Evolutionary conservation across 2,797 vertebrate species (phyloP), one percentile per base, ranked within the genome.

Genomic region (Prionace glauca): DNA sequence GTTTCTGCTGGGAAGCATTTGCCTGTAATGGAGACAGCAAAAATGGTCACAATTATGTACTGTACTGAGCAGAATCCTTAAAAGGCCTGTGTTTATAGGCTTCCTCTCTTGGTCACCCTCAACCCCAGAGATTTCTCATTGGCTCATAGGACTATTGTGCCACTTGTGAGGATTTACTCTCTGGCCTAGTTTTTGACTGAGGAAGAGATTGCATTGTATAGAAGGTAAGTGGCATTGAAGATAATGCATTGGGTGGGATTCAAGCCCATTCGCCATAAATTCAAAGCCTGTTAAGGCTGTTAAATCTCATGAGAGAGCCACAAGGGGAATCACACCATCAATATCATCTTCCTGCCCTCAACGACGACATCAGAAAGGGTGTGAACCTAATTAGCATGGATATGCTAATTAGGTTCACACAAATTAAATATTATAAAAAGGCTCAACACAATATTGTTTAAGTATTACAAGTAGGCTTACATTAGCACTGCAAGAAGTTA

Each of bases 11-110:
- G 71, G 45, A 29, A 32, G 60, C 71, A 95, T 77, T 77, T 7
- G 20, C 22, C 36, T 71, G n/a, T 71, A 71, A 94, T 94, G 92
- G 41, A 94, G 71, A 45, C 65, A 94, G 26, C 32, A 71, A 94
- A 41, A 36, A 94, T 94, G 65, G 20, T 69, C 24, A 94, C 67
- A 94, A 94, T 94, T 36, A 94, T 36, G 71, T 45, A 94, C 24
- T 94, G 36, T 41, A 12, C 65, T 72, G 36, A 94, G 12, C 56
- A 8, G 87, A 60, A 62, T n/a, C 56, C 12, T 62, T 90, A n/a
- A 90, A 62, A 90, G 12, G 62, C 56, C 87, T 16, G 62, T n/a
- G 3, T 88, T 60, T 29, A 32, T 60, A 60, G 87, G 87, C 86
- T 62, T 32, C 29, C 56, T 62, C 29, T 62, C 87, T 90, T 90